Percentiles rank a stretch among this genome's conserved stretches.
These are phyloP conservation scores for Athrips mouffetella DNA, from an alignment of 2,888 invertebrate species.

Conservation along the genomic window DNA sequence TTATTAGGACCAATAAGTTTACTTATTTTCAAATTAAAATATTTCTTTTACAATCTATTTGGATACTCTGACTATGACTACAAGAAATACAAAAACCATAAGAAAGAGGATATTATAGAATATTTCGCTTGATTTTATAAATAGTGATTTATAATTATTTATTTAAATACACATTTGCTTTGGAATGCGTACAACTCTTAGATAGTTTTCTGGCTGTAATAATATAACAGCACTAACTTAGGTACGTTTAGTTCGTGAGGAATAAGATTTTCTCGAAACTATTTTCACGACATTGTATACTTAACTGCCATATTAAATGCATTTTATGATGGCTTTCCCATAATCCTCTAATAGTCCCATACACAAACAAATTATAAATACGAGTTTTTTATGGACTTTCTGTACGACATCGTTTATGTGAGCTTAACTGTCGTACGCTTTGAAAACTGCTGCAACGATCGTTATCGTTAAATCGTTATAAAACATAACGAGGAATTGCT, in stretches of 20 bases:
- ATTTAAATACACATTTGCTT: no score
- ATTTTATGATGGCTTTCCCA: neutral
- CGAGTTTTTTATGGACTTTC: constrained; percentile 2
- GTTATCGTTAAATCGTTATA: constrained; percentile 5
- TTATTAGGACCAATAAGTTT: neutral
- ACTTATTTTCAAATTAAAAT: neutral
- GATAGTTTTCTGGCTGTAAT: no score
- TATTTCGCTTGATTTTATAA: no score
- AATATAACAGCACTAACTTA: no score
- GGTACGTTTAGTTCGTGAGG: no score
- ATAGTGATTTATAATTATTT: no score
- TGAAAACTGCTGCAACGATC: constrained; percentile 9
- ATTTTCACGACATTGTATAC: neutral
- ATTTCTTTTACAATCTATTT: no score
- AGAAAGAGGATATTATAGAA: no score
- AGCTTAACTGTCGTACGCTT: constrained; percentile 3
- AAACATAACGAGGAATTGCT: constrained; percentile 10
- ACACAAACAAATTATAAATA: constrained; percentile 6
- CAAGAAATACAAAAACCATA: no score
- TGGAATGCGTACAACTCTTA: no score
- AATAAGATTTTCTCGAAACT: no score
- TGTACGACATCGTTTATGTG: neutral
- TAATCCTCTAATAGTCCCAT: neutral
- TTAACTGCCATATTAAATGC: neutral
- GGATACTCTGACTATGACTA: no score